Evolutionary conservation across 2,888 invertebrate genomes (phyloP), one percentile per base, ranked within the genome.

Genomic region (Agrochola lychnidis): DNA sequence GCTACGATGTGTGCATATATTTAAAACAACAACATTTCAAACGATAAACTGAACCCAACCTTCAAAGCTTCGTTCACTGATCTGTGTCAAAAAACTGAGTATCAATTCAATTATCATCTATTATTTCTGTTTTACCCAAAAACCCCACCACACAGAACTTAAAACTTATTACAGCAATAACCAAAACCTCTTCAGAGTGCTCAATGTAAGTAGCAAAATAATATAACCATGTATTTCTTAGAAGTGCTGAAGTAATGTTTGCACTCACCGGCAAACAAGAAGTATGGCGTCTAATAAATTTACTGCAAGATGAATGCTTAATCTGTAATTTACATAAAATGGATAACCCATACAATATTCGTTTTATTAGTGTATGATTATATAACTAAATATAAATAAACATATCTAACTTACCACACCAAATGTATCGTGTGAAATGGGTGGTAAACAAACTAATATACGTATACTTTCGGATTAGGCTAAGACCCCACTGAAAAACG

Each of bases 231-330:
- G 56, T 79, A 64, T 73, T 64, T 77, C 36, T 70, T 85, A 74
- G 36, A 81, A 71, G 89, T 89, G 87, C 82, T 83, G 75, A 78
- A 85, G 76, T 87, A 82, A 87, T 87, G 90, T 93, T 92, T 91
- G 92, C 93, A 95, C 96, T 96, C 94, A 96, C 96, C 96, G 94
- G 91, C 92, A 94, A 91, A 93, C 94, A 94, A 88, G 93, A 89
- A 74, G 94, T 90, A 91, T 94, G 93, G 79, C 94, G 92, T 90
- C 94, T 95, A 93, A 96, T 84, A 90, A 93, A 94, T 92, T 92
- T 95, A 95, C 96, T 90, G 96, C 96, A 96, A 95, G 93, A 82
- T 93, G 96, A 94, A 92, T 92, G 88, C 90, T 93, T 94, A 89
- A 96, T 96, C 96, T 96, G 96, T 84, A 95, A 96, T 93, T 90